Conservation (phyloP, 2,797 vertebrate species). For the Chloroceryle inda region DNA sequence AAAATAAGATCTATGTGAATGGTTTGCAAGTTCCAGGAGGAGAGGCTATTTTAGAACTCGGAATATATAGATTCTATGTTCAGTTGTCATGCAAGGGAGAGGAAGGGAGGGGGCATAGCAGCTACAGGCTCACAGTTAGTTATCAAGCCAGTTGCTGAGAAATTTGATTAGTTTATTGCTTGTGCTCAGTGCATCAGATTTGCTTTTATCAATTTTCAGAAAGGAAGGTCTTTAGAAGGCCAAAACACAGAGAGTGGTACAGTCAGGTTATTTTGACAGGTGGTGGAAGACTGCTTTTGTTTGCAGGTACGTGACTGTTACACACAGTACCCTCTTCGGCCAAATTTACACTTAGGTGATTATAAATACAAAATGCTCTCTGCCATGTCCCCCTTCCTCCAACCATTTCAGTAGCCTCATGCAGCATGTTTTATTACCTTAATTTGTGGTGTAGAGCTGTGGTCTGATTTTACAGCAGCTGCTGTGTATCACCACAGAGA, state of each 20-base stretch:
- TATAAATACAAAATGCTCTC: slow-evolving; percentile 6
- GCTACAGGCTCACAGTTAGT: not conserved
- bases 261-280: not conserved
- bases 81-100: slow-evolving; percentile 38
- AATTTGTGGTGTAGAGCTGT: slow-evolving; percentile 1
- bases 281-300: not conserved
- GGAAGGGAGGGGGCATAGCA: not conserved
- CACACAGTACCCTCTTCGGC: not conserved
- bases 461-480: slow-evolving; percentile 52
- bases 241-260: not conserved
- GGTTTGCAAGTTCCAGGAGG: not conserved
- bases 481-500: slow-evolving; percentile 30
- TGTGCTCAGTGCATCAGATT: not conserved
- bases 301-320: not conserved
- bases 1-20: not conserved
- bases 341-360: slow-evolving; percentile 12
- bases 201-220: not conserved
- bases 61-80: slow-evolving; percentile 45
- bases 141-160: slow-evolving; percentile 52
- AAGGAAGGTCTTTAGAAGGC: not conserved
- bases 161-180: slow-evolving; percentile 44
- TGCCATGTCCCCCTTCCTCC: not conserved
- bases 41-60: slow-evolving; percentile 48
- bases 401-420: not conserved
- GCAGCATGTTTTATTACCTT: slow-evolving; percentile 33